A percentile compares a stretch with the other conserved stretches of the same genome.
Conservation (phyloP, 2,113 vertebrate genomes). For the Vulpes lagopus region DNA sequence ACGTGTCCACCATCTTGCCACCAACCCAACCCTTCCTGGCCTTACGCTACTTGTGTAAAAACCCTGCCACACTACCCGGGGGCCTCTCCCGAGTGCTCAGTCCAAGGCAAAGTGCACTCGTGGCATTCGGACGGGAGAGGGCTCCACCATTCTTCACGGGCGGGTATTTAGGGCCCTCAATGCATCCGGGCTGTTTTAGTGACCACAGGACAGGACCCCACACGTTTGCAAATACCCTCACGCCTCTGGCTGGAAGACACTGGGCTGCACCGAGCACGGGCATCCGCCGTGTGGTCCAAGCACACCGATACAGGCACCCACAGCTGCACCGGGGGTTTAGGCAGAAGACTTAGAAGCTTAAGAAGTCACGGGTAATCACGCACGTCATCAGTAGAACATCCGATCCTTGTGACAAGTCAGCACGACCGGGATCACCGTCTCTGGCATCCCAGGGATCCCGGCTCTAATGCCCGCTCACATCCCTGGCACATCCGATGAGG, state of each 20-base stretch:
- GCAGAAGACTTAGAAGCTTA: neutral
- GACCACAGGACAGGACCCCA: neutral
- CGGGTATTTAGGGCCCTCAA: neutral
- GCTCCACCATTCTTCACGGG: neutral
- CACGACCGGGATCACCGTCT: neutral
- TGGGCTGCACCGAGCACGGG: neutral
- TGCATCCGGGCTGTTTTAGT: neutral
- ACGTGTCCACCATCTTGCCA: neutral
- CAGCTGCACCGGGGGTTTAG: too few species aligned
- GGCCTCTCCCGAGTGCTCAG: accelerated
- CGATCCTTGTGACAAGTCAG: neutral
- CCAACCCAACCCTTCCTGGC: neutral
- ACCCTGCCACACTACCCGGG: neutral
- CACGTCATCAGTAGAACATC: neutral
- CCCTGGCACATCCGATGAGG: neutral
- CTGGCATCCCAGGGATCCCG: neutral
- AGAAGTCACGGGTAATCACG: neutral
- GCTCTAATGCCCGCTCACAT: neutral
- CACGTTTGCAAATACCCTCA: neutral
- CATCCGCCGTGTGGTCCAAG: too few species aligned
- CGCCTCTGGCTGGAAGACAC: too few species aligned
- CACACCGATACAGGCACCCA: too few species aligned
- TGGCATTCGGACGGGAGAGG: too few species aligned
- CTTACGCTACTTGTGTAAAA: neutral
- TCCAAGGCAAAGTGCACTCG: too few species aligned